phyloP scores from a whole-genome alignment of 2,113 vertebrate species.

The Carettochelys insculpta region DNA sequence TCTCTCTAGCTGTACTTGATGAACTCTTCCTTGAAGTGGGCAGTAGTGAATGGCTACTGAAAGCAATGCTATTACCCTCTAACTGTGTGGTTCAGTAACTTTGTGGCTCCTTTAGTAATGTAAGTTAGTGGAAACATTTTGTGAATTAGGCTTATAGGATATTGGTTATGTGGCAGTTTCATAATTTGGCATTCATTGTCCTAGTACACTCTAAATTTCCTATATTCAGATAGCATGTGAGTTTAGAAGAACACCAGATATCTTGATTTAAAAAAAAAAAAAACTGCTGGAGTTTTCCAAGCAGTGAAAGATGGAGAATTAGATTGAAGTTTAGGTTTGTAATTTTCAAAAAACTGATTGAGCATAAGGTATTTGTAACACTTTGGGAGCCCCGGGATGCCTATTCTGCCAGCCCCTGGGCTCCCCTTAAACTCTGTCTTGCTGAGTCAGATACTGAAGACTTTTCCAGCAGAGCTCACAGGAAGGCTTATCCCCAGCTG shows the following conservation, averaged over 20 bases:
- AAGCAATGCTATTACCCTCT: background rate
- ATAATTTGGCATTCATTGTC: background rate
- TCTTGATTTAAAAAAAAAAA: accelerated
- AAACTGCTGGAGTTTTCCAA: background rate
- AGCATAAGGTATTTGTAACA: too few species aligned
- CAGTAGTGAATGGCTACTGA: constrained; percentile 1
- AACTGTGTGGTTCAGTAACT: background rate
- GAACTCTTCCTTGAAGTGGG: background rate
- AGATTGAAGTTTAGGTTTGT: constrained; percentile 12
- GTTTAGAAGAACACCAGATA: background rate
- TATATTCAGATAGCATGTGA: background rate
- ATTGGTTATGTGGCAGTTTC: background rate
- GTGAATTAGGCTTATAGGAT: background rate
- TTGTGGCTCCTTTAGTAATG: background rate
- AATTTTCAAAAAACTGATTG: constrained; percentile 44
- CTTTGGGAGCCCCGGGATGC: too few species aligned
- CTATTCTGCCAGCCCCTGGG: too few species aligned
- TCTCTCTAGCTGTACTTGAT: background rate
- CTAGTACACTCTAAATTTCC: background rate
- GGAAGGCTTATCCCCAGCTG: too few species aligned
- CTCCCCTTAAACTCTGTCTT: too few species aligned
- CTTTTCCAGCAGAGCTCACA: too few species aligned
- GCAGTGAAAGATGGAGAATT: background rate
- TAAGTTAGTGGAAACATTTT: background rate
- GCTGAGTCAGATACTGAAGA: too few species aligned